A percentile compares a stretch with the other conserved stretches of the same genome.
Evolutionary conservation across 1,140 invertebrate genomes (phyloP).

Genomic region (Pseudomyrmex cubaensis): DNA sequence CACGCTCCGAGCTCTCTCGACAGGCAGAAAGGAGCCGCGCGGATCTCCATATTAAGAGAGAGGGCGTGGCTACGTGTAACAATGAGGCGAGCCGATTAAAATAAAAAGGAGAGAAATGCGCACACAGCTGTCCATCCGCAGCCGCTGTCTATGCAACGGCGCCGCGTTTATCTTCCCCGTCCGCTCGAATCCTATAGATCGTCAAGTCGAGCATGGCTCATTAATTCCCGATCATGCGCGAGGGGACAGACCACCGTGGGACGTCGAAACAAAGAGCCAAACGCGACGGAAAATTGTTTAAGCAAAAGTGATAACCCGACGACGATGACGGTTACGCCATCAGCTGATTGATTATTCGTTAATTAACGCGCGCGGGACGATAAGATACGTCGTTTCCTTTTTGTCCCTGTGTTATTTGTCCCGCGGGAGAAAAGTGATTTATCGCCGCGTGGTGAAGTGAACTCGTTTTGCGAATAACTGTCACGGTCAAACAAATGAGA

Average conservation of each 20-base stretch:
- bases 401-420: background rate
- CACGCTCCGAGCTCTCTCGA: background rate
- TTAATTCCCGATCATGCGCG: slow-evolving; percentile 25
- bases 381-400: background rate
- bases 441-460: background rate
- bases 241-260: slow-evolving; percentile 6
- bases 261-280: slow-evolving; percentile 19
- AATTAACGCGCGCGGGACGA: background rate
- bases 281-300: slow-evolving; percentile 28
- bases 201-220: slow-evolving; percentile 36
- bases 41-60: slow-evolving; percentile 25
- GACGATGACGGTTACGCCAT: background rate
- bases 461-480: background rate
- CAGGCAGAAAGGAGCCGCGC: slow-evolving; percentile 17
- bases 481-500: background rate
- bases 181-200: slow-evolving; percentile 48
- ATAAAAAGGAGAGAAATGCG: slow-evolving; percentile 16
- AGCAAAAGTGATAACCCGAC: slow-evolving; percentile 1
- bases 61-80: slow-evolving; percentile 66
- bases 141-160: slow-evolving; percentile 49
- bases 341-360: slow-evolving; percentile 12
- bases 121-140: slow-evolving; percentile 16
- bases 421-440: background rate
- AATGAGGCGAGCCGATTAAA: slow-evolving; percentile 66
- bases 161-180: slow-evolving; percentile 49